Conservation (phyloP, 2,113 vertebrate species). For the Chlorodrepanis virens region DNA sequence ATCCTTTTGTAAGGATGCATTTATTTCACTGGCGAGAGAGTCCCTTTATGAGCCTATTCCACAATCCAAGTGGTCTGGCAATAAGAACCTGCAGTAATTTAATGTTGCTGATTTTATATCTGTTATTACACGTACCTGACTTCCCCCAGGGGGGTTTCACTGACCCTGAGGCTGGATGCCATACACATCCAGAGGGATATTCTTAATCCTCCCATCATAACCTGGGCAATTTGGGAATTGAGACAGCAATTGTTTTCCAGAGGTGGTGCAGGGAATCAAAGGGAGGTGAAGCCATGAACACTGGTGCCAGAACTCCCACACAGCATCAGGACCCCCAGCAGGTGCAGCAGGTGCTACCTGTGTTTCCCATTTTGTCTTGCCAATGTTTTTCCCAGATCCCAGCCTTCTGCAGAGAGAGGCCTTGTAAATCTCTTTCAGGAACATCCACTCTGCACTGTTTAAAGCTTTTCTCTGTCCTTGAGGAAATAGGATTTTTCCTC, state of each 20-base stretch:
- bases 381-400: neutral
- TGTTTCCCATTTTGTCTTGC: neutral
- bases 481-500: neutral
- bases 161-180: neutral
- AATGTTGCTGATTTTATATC: neutral
- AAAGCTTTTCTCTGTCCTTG: neutral
- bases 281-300: neutral
- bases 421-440: neutral
- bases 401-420: neutral
- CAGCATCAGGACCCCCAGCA: neutral
- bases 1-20: neutral
- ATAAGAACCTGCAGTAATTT: neutral
- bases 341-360: neutral
- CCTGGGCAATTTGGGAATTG: neutral
- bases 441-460: neutral
- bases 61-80: neutral
- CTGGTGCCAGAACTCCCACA: neutral
- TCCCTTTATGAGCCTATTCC: neutral
- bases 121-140: neutral
- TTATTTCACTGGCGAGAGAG: neutral
- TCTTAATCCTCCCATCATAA: neutral
- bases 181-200: neutral
- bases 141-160: neutral
- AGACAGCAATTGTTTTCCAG: neutral
- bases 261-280: neutral